phyloP scores from a whole-genome alignment of 2,888 invertebrate species.

The Diarsia dahlii region DNA sequence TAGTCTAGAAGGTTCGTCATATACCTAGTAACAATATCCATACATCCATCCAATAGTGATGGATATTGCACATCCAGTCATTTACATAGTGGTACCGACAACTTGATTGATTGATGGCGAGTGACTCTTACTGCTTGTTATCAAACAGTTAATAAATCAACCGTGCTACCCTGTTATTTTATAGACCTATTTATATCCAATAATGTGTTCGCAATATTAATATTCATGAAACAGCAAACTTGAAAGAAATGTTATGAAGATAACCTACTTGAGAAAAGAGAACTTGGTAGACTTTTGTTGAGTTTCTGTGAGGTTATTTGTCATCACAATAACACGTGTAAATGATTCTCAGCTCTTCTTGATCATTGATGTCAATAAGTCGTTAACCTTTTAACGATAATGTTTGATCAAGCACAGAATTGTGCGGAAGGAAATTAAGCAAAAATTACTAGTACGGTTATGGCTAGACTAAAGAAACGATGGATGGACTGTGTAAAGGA shows the following conservation, averaged over 20 bases:
- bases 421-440: not conserved
- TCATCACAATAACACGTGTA: constrained; percentile 6
- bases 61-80: constrained; percentile 72
- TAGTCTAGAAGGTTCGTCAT: constrained; percentile 17
- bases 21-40: constrained; percentile 21
- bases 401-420: not conserved
- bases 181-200: constrained; percentile 55
- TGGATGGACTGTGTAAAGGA: too few species aligned
- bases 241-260: constrained; percentile 22
- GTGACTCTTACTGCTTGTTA: constrained; percentile 74
- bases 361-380: constrained; percentile 22
- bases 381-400: constrained; percentile 5
- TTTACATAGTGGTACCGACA: constrained; percentile 75
- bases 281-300: constrained; percentile 1
- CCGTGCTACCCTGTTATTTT: constrained; percentile 60
- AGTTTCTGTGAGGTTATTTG: constrained; percentile 9
- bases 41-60: constrained; percentile 42
- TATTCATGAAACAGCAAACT: constrained; percentile 44
- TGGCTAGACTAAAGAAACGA: not conserved
- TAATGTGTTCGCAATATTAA: constrained; percentile 41
- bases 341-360: not conserved
- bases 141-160: constrained; percentile 75
- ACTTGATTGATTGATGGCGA: constrained; percentile 76
- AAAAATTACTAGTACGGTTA: not conserved
- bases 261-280: not conserved